Conservation (phyloP, 1,140 invertebrate species). For the Brachionus rotundiformis region DNA sequence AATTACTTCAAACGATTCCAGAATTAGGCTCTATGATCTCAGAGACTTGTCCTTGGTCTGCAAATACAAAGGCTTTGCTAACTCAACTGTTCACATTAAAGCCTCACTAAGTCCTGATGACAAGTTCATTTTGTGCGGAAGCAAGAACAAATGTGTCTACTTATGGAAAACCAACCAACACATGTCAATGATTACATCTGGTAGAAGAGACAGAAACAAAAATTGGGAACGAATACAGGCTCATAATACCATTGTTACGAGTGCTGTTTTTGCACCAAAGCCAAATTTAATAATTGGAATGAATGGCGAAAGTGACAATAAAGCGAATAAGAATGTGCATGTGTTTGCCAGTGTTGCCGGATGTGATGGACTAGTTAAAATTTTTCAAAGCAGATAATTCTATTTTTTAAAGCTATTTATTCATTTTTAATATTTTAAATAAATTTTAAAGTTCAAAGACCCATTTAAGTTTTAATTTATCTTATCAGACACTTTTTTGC, state of each 20-base stretch:
- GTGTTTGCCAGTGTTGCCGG: slow-evolving; percentile 27
- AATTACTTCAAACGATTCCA: slow-evolving; percentile 95
- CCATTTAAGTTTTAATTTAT: too few species aligned
- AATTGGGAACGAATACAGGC: slow-evolving; percentile 98
- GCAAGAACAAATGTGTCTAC: slow-evolving; percentile 95
- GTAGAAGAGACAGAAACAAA: slow-evolving; percentile 80
- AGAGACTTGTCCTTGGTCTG: slow-evolving; percentile 89
- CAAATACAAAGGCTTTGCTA: slow-evolving; percentile 92
- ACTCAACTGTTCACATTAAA: slow-evolving; percentile 94
- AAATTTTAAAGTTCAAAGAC: too few species aligned
- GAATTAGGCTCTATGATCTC: slow-evolving; percentile 93
- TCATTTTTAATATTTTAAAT: background rate
- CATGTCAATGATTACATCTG: slow-evolving; percentile 87
- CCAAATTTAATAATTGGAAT: slow-evolving; percentile 65
- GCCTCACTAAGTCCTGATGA: slow-evolving; percentile 83
- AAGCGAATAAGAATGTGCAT: background rate
- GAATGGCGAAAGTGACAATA: background rate
- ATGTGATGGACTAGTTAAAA: slow-evolving; percentile 48
- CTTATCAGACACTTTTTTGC: too few species aligned
- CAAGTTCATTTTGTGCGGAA: slow-evolving; percentile 93
- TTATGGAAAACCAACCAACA: slow-evolving; percentile 94
- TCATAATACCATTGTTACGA: slow-evolving; percentile 91
- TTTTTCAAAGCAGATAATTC: slow-evolving; percentile 15
- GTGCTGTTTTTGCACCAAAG: slow-evolving; percentile 93
- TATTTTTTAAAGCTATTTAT: too few species aligned